Evolutionary conservation across 1,140 invertebrate species (phyloP), one percentile per base, ranked within the genome.

Genomic region (Diorhabda sublineata): DNA sequence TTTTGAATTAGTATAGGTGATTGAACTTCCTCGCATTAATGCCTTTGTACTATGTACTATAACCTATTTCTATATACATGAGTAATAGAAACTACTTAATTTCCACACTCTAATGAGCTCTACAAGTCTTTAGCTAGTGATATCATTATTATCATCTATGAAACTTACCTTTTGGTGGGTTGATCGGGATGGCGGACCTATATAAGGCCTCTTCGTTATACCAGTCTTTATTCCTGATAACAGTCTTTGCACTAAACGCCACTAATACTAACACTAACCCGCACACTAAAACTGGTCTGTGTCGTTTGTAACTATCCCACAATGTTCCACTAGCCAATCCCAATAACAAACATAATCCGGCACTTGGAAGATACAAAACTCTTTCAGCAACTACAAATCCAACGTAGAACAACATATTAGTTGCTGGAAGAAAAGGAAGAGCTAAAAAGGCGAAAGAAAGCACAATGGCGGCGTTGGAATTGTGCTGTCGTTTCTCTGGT

Each of bases 361-460:
- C 93, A 81, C 95, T 98, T 44, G 97, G 96, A 77, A 97, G 87
- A 81, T 98, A 98, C 41, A 98, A 85, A 64, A 98, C 92, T 71
- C 97, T 85, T 83, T 98, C 97, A 47, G 97, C 97, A 5, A 98
- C 92, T 42, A 98, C 96, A 81, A 98, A 98, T 5, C 97, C 97
- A 66, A 98, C 96, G 77, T 97, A 96, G 84, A 98, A 97, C 80
- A 98, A 90, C 64, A 91, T 82, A 85, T 98, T 98, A 67, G 92
- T 92, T 8, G 97, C 96, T 57, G 97, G 97, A 71, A 98, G 83
- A 82, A 98, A 98, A 52, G 96, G 94, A 67, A 98, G 82, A 59
- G 92, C 88, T 76, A 96, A 85, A 77, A 98, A 89, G 67, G 90
- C 88, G 71, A 95, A 78, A 44, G 89, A 87, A 77, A 92, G 79